A percentile compares a stretch with the other conserved stretches of the same genome.
Evolutionary conservation across 2,797 vertebrate genomes (phyloP).

Genomic region (Rousettus madagascariensis): DNA sequence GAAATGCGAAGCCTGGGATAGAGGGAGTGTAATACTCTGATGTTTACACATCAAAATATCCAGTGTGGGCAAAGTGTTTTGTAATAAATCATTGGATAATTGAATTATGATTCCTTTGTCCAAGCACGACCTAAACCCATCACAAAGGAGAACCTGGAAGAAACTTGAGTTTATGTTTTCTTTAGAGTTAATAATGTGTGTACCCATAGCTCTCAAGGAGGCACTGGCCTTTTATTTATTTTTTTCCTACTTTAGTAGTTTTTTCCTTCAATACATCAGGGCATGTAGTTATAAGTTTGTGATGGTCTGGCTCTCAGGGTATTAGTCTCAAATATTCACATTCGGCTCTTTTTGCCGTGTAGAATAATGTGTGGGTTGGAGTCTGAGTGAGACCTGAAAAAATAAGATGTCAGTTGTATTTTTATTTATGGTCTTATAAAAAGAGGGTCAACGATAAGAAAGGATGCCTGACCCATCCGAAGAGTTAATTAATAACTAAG

Average conservation of each 20-base stretch:
- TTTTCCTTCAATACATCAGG: background rate
- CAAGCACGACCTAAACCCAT: constrained; percentile 53
- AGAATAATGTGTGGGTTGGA: background rate
- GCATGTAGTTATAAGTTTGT: background rate
- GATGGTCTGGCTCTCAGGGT: background rate
- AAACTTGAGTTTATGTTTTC: constrained; percentile 25
- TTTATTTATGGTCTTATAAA: constrained; percentile 37
- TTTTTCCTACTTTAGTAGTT: background rate
- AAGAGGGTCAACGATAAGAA: background rate
- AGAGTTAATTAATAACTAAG: background rate
- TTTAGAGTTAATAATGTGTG: background rate
- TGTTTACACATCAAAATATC: constrained; percentile 83
- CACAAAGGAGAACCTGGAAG: constrained; percentile 14
- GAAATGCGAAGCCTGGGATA: constrained; percentile 82
- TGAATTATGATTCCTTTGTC: constrained; percentile 84
- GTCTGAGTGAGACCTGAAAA: background rate
- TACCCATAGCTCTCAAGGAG: background rate
- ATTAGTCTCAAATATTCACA: background rate
- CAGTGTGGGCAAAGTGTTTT: constrained; percentile 82
- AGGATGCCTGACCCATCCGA: background rate
- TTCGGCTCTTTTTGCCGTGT: background rate
- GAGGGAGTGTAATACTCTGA: constrained; percentile 76
- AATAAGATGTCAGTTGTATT: background rate
- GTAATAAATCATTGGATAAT: constrained; percentile 84
- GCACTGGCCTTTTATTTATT: background rate